Evolutionary conservation across 92 coral and sea anemone genomes (phyloP).

Genomic region (Meandrina meandrites): DNA sequence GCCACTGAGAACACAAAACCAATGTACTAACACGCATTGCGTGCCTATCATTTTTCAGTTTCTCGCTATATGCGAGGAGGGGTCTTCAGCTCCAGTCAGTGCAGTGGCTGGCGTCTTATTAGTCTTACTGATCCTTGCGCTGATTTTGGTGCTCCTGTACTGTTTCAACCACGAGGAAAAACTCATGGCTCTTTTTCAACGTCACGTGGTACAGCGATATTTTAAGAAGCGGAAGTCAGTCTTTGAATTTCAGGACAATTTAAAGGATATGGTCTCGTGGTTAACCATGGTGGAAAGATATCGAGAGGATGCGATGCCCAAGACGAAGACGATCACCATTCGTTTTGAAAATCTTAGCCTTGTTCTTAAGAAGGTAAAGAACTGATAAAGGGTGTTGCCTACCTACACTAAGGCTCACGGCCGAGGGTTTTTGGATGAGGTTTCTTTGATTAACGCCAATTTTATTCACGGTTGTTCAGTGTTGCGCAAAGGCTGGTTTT

Average conservation of each 20-base stretch:
- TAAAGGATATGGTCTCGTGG: conserved; percentile 27
- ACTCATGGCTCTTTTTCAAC: not conserved
- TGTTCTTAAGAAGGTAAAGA: conserved; percentile 68
- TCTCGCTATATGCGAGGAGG: conserved; percentile 48
- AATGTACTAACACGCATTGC: not conserved
- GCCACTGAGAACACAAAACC: no score
- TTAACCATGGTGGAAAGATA: conserved; percentile 32
- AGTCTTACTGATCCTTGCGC: conserved; percentile 46
- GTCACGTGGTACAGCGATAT: not conserved
- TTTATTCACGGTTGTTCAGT: no score
- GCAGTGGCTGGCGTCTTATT: conserved; percentile 57
- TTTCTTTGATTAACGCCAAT: no score
- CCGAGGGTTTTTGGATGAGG: no score
- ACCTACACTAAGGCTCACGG: no score
- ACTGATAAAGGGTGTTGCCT: no score
- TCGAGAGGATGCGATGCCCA: conserved; percentile 47
- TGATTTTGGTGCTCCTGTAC: conserved; percentile 50
- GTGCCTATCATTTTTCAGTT: conserved; percentile 2
- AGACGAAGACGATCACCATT: conserved; percentile 54
- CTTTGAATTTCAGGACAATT: no score
- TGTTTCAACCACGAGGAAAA: conserved; percentile 61
- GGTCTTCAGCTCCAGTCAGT: conserved; percentile 64
- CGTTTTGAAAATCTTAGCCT: conserved; percentile 81
- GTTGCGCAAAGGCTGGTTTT: no score
- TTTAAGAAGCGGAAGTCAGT: not conserved